Conservation (phyloP, 2,797 vertebrate genomes). For the Todus mexicanus region DNA sequence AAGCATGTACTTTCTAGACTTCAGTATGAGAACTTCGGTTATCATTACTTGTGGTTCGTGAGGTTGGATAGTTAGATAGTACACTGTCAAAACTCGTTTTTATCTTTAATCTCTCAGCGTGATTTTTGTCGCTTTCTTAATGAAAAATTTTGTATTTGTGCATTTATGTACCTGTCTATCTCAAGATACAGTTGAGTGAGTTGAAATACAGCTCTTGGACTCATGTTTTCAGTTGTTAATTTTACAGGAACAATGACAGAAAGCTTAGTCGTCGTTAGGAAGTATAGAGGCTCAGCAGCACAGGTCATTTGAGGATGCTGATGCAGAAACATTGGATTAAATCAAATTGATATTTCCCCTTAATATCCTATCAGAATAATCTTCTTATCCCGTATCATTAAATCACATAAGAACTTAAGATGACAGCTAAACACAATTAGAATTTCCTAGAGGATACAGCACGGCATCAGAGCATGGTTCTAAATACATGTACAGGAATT, state of each 20-base stretch:
- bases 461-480: neutral
- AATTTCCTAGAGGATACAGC: conserved; percentile 32
- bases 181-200: neutral
- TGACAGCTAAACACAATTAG: conserved; percentile 42
- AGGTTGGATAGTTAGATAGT: neutral
- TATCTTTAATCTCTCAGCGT: neutral
- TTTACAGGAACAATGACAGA: neutral
- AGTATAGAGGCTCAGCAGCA: neutral
- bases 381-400: conserved; percentile 54
- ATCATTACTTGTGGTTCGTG: neutral
- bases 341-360: conserved; percentile 48
- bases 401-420: conserved; percentile 52
- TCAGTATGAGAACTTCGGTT: neutral
- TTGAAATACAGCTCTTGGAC: neutral
- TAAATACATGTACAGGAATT: neutral
- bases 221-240: neutral
- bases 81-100: neutral
- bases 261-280: neutral
- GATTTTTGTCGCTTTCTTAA: neutral
- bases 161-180: neutral
- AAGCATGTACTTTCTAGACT: neutral
- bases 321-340: conserved; percentile 36
- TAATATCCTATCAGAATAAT: conserved; percentile 61
- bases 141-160: neutral
- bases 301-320: conserved; percentile 52